A percentile compares a stretch with the other conserved stretches of the same genome.
Conservation (phyloP, 2,797 vertebrate genomes). For the Apogon hyalosoma region DNA sequence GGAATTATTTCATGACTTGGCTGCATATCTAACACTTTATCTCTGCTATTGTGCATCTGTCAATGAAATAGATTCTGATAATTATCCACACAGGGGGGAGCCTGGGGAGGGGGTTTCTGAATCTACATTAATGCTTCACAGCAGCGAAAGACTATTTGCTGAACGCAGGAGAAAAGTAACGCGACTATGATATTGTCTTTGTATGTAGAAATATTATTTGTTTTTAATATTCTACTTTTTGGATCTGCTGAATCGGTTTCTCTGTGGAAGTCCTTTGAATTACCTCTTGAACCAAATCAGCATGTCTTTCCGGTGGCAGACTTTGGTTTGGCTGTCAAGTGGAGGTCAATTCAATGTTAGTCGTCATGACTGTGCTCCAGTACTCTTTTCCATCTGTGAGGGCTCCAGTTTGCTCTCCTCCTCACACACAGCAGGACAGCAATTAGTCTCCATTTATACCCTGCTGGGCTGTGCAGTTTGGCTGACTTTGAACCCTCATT, state of each 20-base stretch:
- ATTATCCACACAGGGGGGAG: constrained; percentile 1
- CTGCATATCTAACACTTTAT: neutral
- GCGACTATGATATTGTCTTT: neutral
- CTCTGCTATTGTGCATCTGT: neutral
- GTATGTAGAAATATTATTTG: neutral
- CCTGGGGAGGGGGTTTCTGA: too few relatives aligned
- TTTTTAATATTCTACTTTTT: neutral
- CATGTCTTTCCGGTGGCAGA: too few relatives aligned
- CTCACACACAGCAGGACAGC: constrained; percentile 52
- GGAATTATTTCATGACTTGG: neutral
- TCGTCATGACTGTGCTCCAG: constrained; percentile 1
- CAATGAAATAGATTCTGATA: neutral
- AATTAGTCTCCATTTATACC: constrained; percentile 69
- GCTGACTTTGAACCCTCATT: constrained; percentile 74
- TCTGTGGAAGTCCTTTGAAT: constrained; percentile 12
- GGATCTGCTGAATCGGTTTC: neutral
- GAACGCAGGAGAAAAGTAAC: too few relatives aligned
- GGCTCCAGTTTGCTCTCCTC: constrained; percentile 33
- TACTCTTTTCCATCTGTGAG: constrained; percentile 34
- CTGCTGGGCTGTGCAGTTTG: constrained; percentile 60
- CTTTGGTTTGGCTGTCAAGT: neutral
- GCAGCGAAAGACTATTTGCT: too few relatives aligned
- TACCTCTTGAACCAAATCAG: neutral
- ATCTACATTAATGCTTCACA: too few relatives aligned
- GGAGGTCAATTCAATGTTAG: neutral